Evolutionary conservation across 2,113 vertebrate genomes (phyloP).

Genomic region (Centropristis striata): DNA sequence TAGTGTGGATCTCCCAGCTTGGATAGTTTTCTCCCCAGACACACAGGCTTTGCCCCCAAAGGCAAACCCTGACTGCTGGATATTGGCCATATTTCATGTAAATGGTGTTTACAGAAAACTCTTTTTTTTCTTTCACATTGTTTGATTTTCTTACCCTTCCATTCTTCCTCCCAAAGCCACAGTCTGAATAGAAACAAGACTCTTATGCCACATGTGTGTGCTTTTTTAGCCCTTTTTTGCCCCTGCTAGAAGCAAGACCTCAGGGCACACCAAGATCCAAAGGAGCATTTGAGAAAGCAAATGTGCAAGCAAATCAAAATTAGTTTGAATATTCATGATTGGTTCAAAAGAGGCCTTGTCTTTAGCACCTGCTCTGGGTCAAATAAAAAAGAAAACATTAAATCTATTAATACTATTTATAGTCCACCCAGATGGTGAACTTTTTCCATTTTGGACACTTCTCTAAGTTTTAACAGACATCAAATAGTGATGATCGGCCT

Average conservation of each 20-base stretch:
- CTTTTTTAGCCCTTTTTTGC: neutral
- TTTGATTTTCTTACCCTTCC: slow-evolving; percentile 6
- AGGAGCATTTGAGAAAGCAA: neutral
- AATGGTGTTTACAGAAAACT: slow-evolving; percentile 33
- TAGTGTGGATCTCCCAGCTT: slow-evolving; percentile 37
- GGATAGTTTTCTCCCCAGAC: slow-evolving; percentile 42
- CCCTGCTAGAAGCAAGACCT: neutral
- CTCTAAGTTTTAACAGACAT: neutral
- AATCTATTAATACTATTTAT: neutral
- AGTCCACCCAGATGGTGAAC: neutral
- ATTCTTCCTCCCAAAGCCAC: slow-evolving; percentile 15
- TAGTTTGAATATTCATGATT: neutral
- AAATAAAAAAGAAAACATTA: neutral
- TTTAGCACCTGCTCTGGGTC: neutral
- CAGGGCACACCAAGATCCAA: neutral
- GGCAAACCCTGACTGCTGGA: slow-evolving; percentile 30
- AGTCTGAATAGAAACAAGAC: neutral
- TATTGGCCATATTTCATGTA: slow-evolving; percentile 50
- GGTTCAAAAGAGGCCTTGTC: neutral
- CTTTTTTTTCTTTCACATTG: neutral
- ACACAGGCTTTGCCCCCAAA: slow-evolving; percentile 32
- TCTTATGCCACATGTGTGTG: neutral
- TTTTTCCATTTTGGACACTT: neutral
- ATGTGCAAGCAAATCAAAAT: neutral
- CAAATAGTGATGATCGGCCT: neutral